phyloP scores from a whole-genome alignment of 2,797 vertebrate genomes.

The Gymnothorax javanicus region DNA sequence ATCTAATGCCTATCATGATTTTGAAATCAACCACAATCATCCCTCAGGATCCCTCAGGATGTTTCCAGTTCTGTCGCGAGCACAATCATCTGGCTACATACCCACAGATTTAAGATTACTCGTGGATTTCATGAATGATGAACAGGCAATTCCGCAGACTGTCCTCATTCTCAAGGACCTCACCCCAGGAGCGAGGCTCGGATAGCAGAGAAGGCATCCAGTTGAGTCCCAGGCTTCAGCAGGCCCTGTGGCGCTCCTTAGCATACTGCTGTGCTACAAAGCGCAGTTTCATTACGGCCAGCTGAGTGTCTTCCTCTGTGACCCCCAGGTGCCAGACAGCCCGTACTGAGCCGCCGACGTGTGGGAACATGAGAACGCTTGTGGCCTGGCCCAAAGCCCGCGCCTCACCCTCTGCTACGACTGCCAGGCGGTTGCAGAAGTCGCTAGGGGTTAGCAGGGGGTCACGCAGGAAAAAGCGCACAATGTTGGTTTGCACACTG shows the following conservation, averaged over 20 bases:
- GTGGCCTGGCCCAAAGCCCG: conserved; percentile 63
- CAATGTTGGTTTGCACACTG: conserved; percentile 79
- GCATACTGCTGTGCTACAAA: conserved; percentile 69
- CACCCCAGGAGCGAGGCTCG: not conserved
- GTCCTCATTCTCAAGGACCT: not conserved
- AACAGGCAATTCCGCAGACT: not conserved
- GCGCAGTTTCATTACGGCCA: conserved; percentile 75
- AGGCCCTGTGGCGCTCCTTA: conserved; percentile 37
- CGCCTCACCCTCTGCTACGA: conserved; percentile 66
- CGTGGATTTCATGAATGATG: not conserved
- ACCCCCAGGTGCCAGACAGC: conserved; percentile 80
- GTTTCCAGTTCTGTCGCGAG: not conserved
- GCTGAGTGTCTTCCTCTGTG: conserved; percentile 70
- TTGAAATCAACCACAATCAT: not conserved
- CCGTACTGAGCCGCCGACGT: conserved; percentile 59
- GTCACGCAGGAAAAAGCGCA: conserved; percentile 64
- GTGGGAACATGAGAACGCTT: conserved; percentile 72
- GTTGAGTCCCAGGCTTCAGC: conserved; percentile 29
- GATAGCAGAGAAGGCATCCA: not conserved
- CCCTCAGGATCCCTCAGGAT: not conserved
- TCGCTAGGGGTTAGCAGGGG: conserved; percentile 52
- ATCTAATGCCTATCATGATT: not conserved
- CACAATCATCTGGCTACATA: not conserved
- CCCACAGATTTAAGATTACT: not conserved
- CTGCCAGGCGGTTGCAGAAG: conserved; percentile 72